phyloP scores from a whole-genome alignment of 2,113 vertebrate species.

The Microcebus jonahi region DNA sequence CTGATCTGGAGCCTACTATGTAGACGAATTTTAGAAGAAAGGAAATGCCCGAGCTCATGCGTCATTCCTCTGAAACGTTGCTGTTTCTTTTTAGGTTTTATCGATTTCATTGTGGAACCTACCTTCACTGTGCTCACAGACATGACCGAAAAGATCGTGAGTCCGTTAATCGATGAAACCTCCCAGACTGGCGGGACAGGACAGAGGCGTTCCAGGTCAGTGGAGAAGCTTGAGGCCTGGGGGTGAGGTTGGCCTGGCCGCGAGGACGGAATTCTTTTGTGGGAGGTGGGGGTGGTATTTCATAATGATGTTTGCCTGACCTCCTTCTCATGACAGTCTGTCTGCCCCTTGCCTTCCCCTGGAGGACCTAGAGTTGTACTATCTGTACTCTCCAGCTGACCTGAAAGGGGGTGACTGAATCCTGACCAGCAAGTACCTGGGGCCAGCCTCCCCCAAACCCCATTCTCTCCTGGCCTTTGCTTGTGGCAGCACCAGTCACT shows the following conservation, averaged over 20 bases:
- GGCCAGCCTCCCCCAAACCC: accelerated
- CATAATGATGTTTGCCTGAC: background rate
- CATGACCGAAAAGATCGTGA: constrained; percentile 97
- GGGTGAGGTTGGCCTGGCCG: too few relatives aligned
- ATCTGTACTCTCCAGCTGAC: background rate
- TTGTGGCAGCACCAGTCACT: accelerated
- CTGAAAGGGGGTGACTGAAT: background rate
- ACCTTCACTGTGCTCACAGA: constrained; percentile 98
- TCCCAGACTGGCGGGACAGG: constrained; percentile 88
- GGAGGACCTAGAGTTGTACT: background rate
- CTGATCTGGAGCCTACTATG: too few relatives aligned
- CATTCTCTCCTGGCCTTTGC: background rate
- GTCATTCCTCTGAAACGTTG: constrained; percentile 26
- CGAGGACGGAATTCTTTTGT: background rate
- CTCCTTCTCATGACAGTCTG: background rate
- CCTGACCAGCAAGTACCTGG: background rate
- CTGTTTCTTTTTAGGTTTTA: constrained; percentile 91
- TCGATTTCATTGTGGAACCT: constrained; percentile 98
- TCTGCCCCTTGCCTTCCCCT: background rate
- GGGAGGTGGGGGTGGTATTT: background rate
- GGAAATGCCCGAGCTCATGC: background rate
- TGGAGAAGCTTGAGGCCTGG: background rate
- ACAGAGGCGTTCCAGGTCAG: constrained; percentile 94
- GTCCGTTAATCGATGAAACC: constrained; percentile 93
- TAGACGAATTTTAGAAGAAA: background rate